These are phyloP conservation scores for Poeciliopsis turrubarensis DNA, from an alignment of 2,113 vertebrate species.

Conservation along the genomic window DNA sequence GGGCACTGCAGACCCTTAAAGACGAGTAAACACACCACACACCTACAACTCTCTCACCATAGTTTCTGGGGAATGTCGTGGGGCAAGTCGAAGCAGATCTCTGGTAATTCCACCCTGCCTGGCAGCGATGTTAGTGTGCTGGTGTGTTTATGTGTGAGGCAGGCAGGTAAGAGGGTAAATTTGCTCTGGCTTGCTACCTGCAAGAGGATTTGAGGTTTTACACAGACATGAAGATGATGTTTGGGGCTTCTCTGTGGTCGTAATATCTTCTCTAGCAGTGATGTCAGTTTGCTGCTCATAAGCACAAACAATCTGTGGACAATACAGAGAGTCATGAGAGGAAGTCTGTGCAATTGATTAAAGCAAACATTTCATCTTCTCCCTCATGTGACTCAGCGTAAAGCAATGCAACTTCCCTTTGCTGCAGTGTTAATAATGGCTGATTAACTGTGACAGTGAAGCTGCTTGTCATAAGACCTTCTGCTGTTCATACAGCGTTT, in stretches of 20 bases:
- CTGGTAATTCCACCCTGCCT: conserved; percentile 70
- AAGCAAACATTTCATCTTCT: conserved; percentile 34
- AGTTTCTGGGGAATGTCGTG: conserved; percentile 77
- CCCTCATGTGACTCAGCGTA: conserved; percentile 32
- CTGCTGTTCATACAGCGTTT: conserved; percentile 26
- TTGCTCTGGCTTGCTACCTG: conserved; percentile 61
- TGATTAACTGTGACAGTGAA: conserved; percentile 50
- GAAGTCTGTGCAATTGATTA: conserved; percentile 42
- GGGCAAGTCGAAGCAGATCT: conserved; percentile 75
- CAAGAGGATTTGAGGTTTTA: conserved; percentile 45
- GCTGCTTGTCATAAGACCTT: conserved; percentile 59
- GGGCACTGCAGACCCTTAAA: conserved; percentile 72
- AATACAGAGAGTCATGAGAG: conserved; percentile 44
- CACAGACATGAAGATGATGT: conserved; percentile 26
- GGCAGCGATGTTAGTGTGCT: conserved; percentile 54
- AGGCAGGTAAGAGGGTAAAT: conserved; percentile 50
- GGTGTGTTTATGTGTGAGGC: conserved; percentile 15
- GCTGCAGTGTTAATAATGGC: conserved; percentile 53
- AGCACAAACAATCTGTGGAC: conserved; percentile 18
- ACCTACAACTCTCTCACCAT: conserved; percentile 50
- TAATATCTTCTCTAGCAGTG: conserved; percentile 44
- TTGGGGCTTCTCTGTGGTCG: conserved; percentile 38
- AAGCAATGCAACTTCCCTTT: conserved; percentile 42
- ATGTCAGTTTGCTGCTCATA: conserved; percentile 46
- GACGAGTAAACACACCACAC: conserved; percentile 68